These are phyloP conservation scores for Eudyptes chrysolophus DNA, from an alignment of 2,113 vertebrate species.

Conservation along the genomic window DNA sequence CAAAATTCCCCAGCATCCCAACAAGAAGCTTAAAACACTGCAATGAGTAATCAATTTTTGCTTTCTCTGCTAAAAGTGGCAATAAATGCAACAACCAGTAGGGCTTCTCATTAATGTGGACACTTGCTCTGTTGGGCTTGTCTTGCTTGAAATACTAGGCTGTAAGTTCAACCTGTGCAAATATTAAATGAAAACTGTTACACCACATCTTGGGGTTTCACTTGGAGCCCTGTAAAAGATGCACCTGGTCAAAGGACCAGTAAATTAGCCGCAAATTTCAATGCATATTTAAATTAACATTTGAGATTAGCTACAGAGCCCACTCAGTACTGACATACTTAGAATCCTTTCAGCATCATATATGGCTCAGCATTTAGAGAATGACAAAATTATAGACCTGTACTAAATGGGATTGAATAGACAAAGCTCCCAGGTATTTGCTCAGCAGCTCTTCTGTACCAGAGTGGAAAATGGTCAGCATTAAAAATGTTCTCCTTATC, in stretches of 20 bases:
- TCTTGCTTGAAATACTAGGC: background rate
- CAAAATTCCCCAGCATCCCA: background rate
- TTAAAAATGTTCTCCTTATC: slow-evolving; percentile 98
- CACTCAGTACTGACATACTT: background rate
- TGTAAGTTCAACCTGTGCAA: background rate
- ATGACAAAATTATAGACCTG: slow-evolving; percentile 75
- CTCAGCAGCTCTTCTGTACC: slow-evolving; percentile 97
- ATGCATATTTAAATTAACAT: background rate
- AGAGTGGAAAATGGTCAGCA: slow-evolving; percentile 96
- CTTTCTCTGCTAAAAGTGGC: background rate
- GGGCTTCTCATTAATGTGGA: background rate
- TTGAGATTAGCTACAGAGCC: background rate
- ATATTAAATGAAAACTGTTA: background rate
- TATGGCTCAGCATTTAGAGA: background rate
- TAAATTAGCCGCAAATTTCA: background rate
- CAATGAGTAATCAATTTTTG: background rate
- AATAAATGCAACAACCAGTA: background rate
- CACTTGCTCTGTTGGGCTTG: background rate
- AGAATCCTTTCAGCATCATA: background rate
- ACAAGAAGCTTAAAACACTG: background rate
- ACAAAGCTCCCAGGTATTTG: slow-evolving; percentile 96
- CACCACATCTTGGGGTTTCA: background rate
- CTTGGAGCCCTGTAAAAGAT: background rate
- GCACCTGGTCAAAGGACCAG: background rate
- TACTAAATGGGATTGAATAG: slow-evolving; percentile 93